These are phyloP conservation scores for Nycticryphes semicollaris DNA, from an alignment of 2,113 vertebrate species.

Conservation along the genomic window DNA sequence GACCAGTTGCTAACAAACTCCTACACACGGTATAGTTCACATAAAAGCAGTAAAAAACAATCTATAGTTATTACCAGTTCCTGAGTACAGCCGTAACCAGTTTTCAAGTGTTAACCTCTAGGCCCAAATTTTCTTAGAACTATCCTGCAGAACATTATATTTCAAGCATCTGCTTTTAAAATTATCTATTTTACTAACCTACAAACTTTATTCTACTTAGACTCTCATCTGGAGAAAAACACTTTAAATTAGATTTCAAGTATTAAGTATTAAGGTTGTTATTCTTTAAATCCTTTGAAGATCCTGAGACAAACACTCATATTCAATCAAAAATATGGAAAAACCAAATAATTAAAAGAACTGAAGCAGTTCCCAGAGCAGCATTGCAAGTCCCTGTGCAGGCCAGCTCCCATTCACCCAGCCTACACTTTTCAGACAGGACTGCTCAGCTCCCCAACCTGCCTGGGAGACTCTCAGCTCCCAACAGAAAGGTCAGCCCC, in stretches of 20 bases:
- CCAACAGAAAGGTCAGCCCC: not conserved
- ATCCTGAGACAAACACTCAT: not conserved
- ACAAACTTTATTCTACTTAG: constrained; percentile 17
- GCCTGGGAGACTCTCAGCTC: not conserved
- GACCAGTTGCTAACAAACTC: not conserved
- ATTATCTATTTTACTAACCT: not conserved
- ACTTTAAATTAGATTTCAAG: constrained; percentile 32
- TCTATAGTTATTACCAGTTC: not conserved
- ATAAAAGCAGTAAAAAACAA: not conserved
- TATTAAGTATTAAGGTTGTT: not conserved
- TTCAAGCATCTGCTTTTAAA: not conserved
- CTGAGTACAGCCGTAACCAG: constrained; percentile 35
- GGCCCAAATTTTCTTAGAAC: not conserved
- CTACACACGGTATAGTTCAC: not conserved
- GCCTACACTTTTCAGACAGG: not conserved
- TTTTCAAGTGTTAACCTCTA: not conserved
- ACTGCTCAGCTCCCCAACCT: not conserved
- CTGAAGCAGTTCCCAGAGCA: not conserved
- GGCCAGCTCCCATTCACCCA: not conserved
- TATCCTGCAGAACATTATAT: not conserved
- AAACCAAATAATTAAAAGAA: no score
- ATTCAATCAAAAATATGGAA: not conserved
- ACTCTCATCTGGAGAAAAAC: constrained; percentile 11
- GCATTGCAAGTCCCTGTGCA: not conserved
- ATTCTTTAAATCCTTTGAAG: not conserved